Percentiles rank a stretch among this genome's conserved stretches.
Conservation (phyloP, 1,140 invertebrate species). For the Panulirus ornatus region DNA sequence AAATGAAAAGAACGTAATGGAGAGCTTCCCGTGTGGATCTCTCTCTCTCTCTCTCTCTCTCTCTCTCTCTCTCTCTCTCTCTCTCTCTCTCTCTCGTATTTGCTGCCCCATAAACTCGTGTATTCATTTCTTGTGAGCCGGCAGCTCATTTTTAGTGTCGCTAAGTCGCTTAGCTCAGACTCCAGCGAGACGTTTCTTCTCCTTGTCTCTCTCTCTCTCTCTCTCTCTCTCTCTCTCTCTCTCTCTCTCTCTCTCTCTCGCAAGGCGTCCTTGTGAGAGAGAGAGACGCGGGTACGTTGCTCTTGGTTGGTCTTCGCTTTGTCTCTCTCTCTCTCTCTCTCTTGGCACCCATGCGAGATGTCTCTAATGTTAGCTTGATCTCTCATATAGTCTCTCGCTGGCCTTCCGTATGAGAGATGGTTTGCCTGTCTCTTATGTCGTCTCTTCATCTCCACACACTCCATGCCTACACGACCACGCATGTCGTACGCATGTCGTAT, state of each 20-base stretch:
- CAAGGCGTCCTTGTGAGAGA: no score
- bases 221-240: conserved; percentile 4
- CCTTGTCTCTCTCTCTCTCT: conserved; percentile 17
- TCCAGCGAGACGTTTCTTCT: conserved; percentile 10
- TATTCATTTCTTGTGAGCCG: conserved; percentile 58
- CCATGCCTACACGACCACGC: no score
- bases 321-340: conserved; percentile 4
- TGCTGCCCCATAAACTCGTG: conserved; percentile 59
- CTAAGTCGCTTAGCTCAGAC: no score
- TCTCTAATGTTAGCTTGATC: no score
- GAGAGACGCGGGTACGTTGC: no score
- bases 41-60: no score
- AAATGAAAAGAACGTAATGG: no score
- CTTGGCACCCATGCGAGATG: background rate
- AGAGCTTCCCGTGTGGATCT: background rate
- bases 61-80: background rate
- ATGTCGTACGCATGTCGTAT: no score
- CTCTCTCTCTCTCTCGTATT: conserved; percentile 39
- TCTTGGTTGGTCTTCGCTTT: background rate
- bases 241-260: conserved; percentile 32
- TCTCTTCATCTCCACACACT: no score
- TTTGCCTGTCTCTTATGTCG: no score
- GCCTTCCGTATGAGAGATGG: no score
- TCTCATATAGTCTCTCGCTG: no score
- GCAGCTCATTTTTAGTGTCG: conserved; percentile 17